Evolutionary conservation across 2,113 vertebrate species (phyloP), one percentile per base, ranked within the genome.

Genomic region (Daubentonia madagascariensis): DNA sequence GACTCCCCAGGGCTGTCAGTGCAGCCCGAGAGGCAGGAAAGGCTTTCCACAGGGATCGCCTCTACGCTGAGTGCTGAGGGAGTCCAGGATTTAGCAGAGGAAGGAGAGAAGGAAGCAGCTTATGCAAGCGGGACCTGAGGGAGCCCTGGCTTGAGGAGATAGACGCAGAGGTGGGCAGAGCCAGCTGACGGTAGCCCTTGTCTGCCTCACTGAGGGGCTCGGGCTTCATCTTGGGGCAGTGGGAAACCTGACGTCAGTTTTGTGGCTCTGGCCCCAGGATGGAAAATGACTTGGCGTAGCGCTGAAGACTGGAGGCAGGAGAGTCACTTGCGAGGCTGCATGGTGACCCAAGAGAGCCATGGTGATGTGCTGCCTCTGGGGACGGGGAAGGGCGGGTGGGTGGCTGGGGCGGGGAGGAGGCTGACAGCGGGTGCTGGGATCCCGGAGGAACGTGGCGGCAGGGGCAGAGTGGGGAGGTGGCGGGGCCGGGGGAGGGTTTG

Each of bases 401-500:
- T 4, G 35, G 72, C 13, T 3, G 28, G 59, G 18, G 25, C 2
- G 37, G 20, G 43, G 18, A 52, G 17, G 52, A 11, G 23, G 54
- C n/a, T 35, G 28, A 50, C 13, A 0, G 25, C 3, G 23, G 63
- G 59, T 48, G 0, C 35, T 16, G 2, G 35, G 43, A 25, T 23
- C 25, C 0, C 2, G 52, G 59, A 68, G 37, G 45, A 25, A 25
- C 1, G 0, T 0, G 18, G 45, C 32, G 8, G 43, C n/a, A 11
- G 61, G 68, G 10, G 6, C 16, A 16, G 32, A 45, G 30, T 14
- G 3, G 25, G 68, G 25, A 16, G 35, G 17, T 45, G 16, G 40
- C 3, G 18, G 45, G 28, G 35, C 35, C 54, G 43, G 16, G 5
- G 3, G 14, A 14, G 17, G 59, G 48, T 43, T 3, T 25, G 35